Base-by-base conservation (phyloP, 2,113 vertebrate species). In the Aix galericulata region DNA sequence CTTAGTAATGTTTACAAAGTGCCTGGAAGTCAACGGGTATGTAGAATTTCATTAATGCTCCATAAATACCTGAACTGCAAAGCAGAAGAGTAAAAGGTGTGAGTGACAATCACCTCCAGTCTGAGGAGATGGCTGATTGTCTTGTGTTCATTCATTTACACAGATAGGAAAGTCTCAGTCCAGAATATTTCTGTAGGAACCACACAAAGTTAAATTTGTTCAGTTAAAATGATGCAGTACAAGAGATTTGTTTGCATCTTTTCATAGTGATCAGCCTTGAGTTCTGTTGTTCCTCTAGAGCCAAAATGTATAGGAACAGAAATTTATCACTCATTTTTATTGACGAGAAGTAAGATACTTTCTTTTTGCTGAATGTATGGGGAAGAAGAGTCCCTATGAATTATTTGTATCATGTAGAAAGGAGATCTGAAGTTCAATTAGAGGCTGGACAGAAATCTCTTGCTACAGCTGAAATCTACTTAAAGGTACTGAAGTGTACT, bases 401-500 rank as follows among this genome's bases (percentile, higher is more conserved):
- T 42, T 75, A 8, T 4, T 52, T n/a, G 29, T 53, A 7, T 60
- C 79, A 7, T 6, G 3, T 4, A 2, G 58, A 78, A 84, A 78
- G 3, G 23, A 58, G 17, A 38, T 62, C n/a, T 67, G 63, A 69
- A 89, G 15, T 7, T 76, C 25, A 38, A 3, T 63, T 63, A 42
- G 17, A 71, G 16, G 21, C 48, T 84, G 53, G 21, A 82, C 29
- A 55, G 11, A 86, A 85, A 71, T 59, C 4, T 8, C 22, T 46
- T 94, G 36, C 72, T 80, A 46, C 36, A 77, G 11, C 27, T 71
- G 34, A 95, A 86, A 46, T 5, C 13, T 77, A 7, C 56, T 40
- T 67, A 36, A 60, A 73, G 55, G 13, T 40, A 71, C 6, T 63
- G 32, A 63, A 0, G 0, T 25, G 31, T 3, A 7, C 10, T 34